Evolutionary conservation across 2,113 vertebrate genomes (phyloP).

Genomic region (Menidia beryllina): DNA sequence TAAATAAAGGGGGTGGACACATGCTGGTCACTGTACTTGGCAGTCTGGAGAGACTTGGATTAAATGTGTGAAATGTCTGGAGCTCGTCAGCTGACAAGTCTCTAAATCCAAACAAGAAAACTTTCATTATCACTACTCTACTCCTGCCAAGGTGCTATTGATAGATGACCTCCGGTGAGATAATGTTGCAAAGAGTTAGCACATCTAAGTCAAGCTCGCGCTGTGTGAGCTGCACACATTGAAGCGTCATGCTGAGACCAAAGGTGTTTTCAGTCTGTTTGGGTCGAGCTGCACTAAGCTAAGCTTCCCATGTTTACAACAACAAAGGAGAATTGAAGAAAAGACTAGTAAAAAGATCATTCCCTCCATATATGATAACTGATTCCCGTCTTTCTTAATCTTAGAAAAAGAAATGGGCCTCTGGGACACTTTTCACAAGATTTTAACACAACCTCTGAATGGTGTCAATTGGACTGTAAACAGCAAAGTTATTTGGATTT

Average conservation of each 20-base stretch:
- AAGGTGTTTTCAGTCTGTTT: not conserved
- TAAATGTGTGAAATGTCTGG: constrained; percentile 39
- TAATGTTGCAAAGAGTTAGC: constrained; percentile 36
- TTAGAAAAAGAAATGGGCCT: no score
- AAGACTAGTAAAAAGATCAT: no score
- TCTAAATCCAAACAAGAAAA: constrained; percentile 59
- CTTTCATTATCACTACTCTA: constrained; percentile 56
- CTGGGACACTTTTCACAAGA: no score
- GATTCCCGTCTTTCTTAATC: no score
- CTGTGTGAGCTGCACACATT: not conserved
- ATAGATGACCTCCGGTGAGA: constrained; percentile 35
- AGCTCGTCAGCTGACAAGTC: constrained; percentile 49
- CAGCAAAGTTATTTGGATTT: not conserved
- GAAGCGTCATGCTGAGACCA: not conserved
- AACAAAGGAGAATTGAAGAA: no score
- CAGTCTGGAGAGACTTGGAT: constrained; percentile 43
- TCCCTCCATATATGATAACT: no score
- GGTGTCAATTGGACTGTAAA: not conserved
- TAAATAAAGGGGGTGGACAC: not conserved
- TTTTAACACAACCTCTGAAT: no score
- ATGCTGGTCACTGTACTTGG: constrained; percentile 26
- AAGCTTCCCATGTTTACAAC: no score
- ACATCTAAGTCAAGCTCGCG: no score
- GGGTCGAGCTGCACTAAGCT: not conserved
- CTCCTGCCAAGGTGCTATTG: constrained; percentile 35